These are phyloP conservation scores for Podarcis cretensis DNA, from an alignment of 2,113 vertebrate genomes.

Conservation along the genomic window DNA sequence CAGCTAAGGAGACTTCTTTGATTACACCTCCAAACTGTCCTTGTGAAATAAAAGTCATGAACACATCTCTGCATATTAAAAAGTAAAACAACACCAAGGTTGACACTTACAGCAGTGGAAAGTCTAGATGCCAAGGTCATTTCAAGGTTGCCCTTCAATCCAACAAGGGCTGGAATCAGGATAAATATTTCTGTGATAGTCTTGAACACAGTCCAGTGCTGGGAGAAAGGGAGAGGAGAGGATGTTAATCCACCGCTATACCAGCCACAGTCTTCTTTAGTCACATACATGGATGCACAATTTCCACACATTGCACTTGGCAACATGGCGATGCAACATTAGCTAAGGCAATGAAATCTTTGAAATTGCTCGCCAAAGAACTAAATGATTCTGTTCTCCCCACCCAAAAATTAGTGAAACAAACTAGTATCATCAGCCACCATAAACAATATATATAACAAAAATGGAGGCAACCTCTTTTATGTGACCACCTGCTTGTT, in stretches of 20 bases:
- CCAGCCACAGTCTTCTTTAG: not conserved
- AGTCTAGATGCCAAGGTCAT: conserved; percentile 96
- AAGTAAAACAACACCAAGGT: not conserved
- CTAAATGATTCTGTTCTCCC: not conserved
- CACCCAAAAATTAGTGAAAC: not conserved
- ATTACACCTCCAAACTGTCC: not conserved
- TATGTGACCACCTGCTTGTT: not conserved
- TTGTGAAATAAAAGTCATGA: not conserved
- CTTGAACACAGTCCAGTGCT: conserved; percentile 92
- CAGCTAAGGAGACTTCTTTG: not conserved
- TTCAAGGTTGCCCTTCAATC: conserved; percentile 96
- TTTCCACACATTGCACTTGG: not conserved
- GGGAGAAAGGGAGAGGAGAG: conserved; percentile 47
- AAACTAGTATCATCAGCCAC: not conserved
- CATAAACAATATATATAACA: not conserved
- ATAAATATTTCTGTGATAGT: conserved; percentile 89
- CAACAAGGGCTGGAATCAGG: conserved; percentile 92
- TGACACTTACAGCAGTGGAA: conserved; percentile 88
- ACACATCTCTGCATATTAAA: not conserved
- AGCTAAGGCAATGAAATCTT: not conserved
- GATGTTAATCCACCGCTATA: not conserved
- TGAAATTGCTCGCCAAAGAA: not conserved
- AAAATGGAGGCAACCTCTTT: not conserved
- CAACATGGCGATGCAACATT: not conserved
- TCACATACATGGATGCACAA: not conserved